Evolutionary conservation across 2,797 vertebrate species (phyloP).

Genomic region (Pseudochirops corinnae): DNA sequence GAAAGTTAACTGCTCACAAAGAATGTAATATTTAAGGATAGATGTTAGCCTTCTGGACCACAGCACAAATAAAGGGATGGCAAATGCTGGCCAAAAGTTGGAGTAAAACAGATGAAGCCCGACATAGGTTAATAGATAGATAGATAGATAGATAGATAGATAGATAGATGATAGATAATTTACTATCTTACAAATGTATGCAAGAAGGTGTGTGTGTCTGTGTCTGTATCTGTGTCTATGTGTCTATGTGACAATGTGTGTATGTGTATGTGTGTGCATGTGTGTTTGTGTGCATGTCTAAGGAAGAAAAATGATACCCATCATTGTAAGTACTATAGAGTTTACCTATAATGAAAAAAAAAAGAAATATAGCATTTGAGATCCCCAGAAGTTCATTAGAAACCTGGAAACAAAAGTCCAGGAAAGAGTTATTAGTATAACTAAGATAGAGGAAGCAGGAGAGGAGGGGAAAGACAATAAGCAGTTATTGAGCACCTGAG

Average conservation of each 20-base stretch:
- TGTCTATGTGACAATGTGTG: background rate
- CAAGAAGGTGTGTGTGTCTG: background rate
- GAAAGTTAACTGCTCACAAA: background rate
- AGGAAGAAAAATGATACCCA: background rate
- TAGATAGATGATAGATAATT: background rate
- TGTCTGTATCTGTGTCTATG: too few relatives aligned
- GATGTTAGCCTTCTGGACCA: background rate
- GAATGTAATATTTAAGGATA: too few relatives aligned
- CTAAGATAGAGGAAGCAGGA: background rate
- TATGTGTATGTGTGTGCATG: background rate
- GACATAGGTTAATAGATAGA: background rate
- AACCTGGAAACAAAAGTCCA: background rate
- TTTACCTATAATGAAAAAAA: background rate
- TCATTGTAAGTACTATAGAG: background rate
- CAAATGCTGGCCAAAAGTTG: background rate
- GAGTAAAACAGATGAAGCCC: background rate
- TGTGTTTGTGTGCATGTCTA: background rate
- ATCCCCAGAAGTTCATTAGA: background rate
- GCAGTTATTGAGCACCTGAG: background rate
- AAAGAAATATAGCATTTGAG: background rate
- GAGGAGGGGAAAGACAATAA: background rate
- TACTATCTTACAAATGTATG: background rate
- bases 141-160: too few relatives aligned
- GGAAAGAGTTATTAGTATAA: background rate
- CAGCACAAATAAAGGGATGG: background rate